A percentile compares a stretch with the other conserved stretches of the same genome.
Evolutionary conservation across 2,888 invertebrate species (phyloP).

Genomic region (Aporophyla nigra): DNA sequence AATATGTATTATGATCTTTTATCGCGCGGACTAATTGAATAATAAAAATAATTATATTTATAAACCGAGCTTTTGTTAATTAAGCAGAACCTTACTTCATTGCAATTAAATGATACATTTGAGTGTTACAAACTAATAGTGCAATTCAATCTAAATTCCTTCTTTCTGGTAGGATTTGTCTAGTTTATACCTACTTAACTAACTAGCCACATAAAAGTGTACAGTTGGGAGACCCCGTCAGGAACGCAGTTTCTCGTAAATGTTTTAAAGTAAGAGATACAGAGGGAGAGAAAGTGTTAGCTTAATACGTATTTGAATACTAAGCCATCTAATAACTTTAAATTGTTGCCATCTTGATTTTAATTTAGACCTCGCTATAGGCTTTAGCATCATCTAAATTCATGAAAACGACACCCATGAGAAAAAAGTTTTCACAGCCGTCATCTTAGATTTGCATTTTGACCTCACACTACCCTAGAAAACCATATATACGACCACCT

Average conservation of each 20-base stretch:
- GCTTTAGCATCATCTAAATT: too few relatives aligned
- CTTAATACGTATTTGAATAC: too few relatives aligned
- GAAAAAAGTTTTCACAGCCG: neutral
- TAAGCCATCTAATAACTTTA: neutral
- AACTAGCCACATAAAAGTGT: neutral
- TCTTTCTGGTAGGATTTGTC: neutral
- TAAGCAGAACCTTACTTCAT: neutral
- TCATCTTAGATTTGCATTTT: neutral
- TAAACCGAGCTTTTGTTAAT: constrained; percentile 7
- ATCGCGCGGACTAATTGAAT: neutral
- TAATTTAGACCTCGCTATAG: too few relatives aligned
- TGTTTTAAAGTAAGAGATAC: neutral
- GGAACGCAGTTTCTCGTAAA: neutral
- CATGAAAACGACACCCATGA: too few relatives aligned
- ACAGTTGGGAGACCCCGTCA: neutral
- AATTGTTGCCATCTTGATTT: too few relatives aligned
- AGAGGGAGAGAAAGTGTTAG: neutral
- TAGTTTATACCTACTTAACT: neutral
- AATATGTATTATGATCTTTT: neutral
- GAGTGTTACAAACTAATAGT: neutral
- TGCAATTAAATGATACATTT: neutral
- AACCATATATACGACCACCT: too few relatives aligned
- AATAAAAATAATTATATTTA: constrained; percentile 7
- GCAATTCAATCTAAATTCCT: neutral
- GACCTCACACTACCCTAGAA: neutral